phyloP scores from a whole-genome alignment of 2,797 vertebrate genomes.

The Avahi laniger region DNA sequence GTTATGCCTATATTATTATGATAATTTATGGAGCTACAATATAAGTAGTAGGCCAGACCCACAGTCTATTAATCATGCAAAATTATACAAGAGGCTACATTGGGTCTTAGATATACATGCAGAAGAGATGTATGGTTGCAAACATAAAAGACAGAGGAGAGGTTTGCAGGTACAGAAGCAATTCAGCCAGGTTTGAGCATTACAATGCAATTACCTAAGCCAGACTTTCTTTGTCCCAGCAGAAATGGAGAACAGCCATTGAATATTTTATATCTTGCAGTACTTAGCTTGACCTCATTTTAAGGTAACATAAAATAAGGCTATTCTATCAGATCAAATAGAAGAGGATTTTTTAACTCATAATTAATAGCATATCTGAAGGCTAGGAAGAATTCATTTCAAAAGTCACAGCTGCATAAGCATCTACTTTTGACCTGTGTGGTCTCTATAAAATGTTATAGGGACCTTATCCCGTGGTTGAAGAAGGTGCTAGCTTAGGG shows the following conservation, averaged over 20 bases:
- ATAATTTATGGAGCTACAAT: slow-evolving; percentile 68
- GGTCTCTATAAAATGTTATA: neutral
- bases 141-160: neutral
- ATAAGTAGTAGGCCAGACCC: slow-evolving; percentile 33
- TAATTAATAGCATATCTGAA: slow-evolving; percentile 19
- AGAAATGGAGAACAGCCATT: neutral
- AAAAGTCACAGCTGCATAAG: neutral
- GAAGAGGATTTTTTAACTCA: slow-evolving; percentile 7
- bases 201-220: slow-evolving; percentile 54
- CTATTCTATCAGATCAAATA: neutral
- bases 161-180: slow-evolving; percentile 31
- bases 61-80: slow-evolving; percentile 62
- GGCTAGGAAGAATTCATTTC: slow-evolving; percentile 2
- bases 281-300: slow-evolving; percentile 46
- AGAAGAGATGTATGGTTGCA: neutral
- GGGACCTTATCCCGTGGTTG: neutral
- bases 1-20: slow-evolving; percentile 51
- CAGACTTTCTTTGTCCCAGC: neutral
- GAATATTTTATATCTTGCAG: neutral
- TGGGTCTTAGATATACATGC: slow-evolving; percentile 19
- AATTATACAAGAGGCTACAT: slow-evolving; percentile 53
- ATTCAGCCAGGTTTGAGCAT: neutral
- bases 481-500: neutral
- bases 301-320: slow-evolving; percentile 30
- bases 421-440: neutral